Conservation (phyloP, 1,140 invertebrate genomes). For the Chironomus tepperi region DNA sequence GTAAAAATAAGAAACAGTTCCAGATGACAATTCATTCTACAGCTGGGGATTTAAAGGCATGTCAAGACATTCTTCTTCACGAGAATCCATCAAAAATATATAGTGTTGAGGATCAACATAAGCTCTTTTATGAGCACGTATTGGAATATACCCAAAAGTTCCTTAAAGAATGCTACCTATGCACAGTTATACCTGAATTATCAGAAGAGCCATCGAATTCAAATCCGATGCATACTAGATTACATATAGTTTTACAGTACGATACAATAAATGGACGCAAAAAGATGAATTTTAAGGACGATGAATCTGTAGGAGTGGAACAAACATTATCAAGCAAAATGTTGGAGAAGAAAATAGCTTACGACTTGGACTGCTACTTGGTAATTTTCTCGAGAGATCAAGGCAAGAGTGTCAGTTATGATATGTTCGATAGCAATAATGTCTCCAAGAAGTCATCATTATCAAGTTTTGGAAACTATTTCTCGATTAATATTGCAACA, state of each 20-base stretch:
- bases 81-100: neutral
- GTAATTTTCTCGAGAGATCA: neutral
- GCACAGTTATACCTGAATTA: neutral
- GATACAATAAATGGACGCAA: constrained; percentile 18
- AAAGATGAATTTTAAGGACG: neutral
- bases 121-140: neutral
- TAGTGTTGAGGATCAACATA: neutral
- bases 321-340: neutral
- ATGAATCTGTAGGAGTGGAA: neutral
- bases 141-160: neutral
- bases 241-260: neutral
- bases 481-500: neutral
- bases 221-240: neutral
- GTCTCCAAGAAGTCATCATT: neutral
- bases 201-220: neutral
- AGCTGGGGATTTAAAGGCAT: neutral
- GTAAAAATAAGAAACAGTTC: neutral
- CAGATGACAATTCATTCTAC: neutral
- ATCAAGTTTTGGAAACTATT: neutral
- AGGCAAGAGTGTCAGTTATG: neutral
- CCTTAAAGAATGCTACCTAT: neutral
- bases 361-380: neutral
- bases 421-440: neutral
- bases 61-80: neutral
- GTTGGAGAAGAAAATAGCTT: neutral